These are phyloP conservation scores for Pyxicephalus adspersus DNA, from an alignment of 2,113 vertebrate species.

Conservation along the genomic window DNA sequence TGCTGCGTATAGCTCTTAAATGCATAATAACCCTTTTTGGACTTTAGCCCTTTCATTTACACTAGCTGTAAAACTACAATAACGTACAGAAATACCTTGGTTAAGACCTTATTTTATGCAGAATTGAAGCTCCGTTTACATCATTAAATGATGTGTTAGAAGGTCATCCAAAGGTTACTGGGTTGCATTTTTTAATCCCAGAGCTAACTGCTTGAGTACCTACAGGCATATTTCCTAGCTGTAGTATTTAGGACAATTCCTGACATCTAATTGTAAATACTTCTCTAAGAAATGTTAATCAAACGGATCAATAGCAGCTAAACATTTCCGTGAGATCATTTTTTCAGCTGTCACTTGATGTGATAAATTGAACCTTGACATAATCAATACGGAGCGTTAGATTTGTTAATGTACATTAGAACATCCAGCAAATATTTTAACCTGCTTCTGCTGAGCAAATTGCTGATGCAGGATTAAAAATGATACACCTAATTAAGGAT, in stretches of 20 bases:
- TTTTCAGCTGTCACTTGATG: constrained; percentile 43
- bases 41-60: too few species aligned
- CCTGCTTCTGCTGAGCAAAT: constrained; percentile 46
- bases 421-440: constrained; percentile 59
- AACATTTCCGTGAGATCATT: constrained; percentile 59
- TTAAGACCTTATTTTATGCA: neutral
- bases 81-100: too few species aligned
- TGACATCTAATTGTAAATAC: constrained; percentile 42
- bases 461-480: constrained; percentile 42
- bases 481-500: constrained; percentile 55
- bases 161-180: constrained; percentile 5
- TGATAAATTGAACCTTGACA: constrained; percentile 58
- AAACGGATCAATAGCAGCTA: constrained; percentile 45
- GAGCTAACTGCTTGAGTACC: neutral
- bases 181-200: constrained; percentile 8
- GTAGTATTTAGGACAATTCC: constrained; percentile 24
- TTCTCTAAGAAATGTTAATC: constrained; percentile 31
- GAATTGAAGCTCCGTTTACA: neutral
- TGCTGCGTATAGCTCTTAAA: too few species aligned
- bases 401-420: constrained; percentile 60
- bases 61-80: too few species aligned
- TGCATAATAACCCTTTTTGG: too few species aligned
- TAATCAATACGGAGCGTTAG: constrained; percentile 49
- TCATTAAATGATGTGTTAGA: neutral
- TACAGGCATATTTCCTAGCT: neutral